Conservation (phyloP, 92 coral and sea anemone species). For the Epizoanthus ramosus region DNA sequence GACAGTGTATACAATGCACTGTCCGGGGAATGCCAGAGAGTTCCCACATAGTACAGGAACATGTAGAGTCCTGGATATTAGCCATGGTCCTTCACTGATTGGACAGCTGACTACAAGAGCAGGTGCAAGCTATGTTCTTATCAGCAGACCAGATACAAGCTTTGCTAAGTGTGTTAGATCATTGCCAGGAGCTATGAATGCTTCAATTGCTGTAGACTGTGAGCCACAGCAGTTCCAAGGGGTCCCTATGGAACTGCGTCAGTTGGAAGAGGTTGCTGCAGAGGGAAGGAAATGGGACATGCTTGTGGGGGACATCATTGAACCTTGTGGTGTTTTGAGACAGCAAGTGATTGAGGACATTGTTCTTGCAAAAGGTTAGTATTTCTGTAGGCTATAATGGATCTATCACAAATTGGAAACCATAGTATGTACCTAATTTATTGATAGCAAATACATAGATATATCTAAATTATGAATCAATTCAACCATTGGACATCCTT, state of each 20-base stretch:
- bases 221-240: constrained; percentile 72
- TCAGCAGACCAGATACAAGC: constrained; percentile 53
- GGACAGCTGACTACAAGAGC: constrained; percentile 65
- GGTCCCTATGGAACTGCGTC: constrained; percentile 38
- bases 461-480: background rate
- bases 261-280: constrained; percentile 76
- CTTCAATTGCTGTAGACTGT: constrained; percentile 51
- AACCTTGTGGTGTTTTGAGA: constrained; percentile 87
- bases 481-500: background rate
- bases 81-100: constrained; percentile 66
- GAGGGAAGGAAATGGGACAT: constrained; percentile 73
- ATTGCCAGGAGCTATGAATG: constrained; percentile 41
- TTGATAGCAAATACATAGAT: no score
- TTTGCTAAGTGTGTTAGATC: constrained; percentile 48
- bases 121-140: constrained; percentile 55
- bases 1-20: background rate
- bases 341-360: constrained; percentile 88
- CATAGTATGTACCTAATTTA: no score
- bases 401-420: no score
- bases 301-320: constrained; percentile 80
- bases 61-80: constrained; percentile 24
- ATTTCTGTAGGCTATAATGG: no score
- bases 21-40: background rate
- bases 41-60: background rate
- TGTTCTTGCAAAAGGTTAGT: constrained; percentile 71